These are phyloP conservation scores for Okapia johnstoni DNA, from an alignment of 2,113 vertebrate species.

Conservation along the genomic window DNA sequence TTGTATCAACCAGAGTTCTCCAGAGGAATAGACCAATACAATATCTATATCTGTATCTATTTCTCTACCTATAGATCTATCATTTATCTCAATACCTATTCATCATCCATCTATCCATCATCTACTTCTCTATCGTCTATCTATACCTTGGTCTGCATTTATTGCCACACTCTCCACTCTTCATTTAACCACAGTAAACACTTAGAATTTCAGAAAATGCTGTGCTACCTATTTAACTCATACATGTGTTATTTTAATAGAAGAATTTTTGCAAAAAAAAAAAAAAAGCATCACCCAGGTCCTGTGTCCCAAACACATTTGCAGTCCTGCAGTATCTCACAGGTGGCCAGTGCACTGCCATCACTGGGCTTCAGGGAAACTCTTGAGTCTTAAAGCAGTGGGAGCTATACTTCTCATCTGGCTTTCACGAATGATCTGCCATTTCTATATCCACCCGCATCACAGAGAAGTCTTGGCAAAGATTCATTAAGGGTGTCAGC, in stretches of 20 bases:
- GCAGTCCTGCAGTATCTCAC: not conserved
- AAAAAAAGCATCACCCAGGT: not conserved
- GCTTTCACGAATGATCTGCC: no score
- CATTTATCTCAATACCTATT: not conserved
- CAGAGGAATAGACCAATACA: not conserved
- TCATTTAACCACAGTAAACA: not conserved
- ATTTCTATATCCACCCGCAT: not conserved
- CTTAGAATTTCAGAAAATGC: not conserved
- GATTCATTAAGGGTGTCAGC: not conserved
- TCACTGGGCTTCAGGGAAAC: not conserved
- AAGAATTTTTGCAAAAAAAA: not conserved
- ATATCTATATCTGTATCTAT: not conserved
- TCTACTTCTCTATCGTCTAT: not conserved
- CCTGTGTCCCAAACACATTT: not conserved
- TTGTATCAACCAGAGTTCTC: not conserved
- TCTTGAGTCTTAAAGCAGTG: not conserved
- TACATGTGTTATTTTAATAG: not conserved
- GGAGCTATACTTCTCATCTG: not conserved
- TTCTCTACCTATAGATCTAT: not conserved
- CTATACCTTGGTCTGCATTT: not conserved
- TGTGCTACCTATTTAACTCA: not conserved
- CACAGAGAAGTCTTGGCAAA: not conserved
- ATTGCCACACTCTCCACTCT: not conserved
- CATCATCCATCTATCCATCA: not conserved
- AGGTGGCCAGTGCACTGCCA: no score